A percentile compares a stretch with the other conserved stretches of the same genome.
Conservation (phyloP, 2,113 vertebrate species). For the Hemiscyllium ocellatum region DNA sequence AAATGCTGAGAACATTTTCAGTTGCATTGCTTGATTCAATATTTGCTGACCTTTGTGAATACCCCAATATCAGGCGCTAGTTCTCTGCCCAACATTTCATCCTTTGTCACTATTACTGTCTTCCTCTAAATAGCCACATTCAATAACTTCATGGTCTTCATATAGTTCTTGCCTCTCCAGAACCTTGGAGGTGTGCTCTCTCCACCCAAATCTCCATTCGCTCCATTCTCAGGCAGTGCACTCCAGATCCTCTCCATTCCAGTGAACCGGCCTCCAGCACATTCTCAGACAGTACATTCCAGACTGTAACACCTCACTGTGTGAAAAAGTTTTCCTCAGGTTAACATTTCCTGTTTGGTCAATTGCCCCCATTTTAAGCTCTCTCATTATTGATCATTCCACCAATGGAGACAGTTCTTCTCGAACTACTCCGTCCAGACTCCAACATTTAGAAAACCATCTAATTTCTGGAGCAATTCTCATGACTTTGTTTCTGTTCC, state of each 20-base stretch:
- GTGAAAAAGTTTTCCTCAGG: background rate
- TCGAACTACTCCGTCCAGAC: background rate
- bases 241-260: background rate
- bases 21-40: background rate
- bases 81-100: background rate
- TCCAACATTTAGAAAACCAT: background rate
- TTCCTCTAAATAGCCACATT: background rate
- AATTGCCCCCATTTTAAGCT: background rate
- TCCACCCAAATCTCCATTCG: background rate
- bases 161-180: background rate
- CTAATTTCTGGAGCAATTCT: too few species aligned
- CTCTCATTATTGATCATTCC: too few species aligned
- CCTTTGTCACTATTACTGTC: background rate
- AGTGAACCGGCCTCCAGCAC: background rate
- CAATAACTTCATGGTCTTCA: too few species aligned
- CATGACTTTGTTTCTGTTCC: background rate
- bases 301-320: background rate
- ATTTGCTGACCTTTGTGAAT: background rate
- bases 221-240: background rate
- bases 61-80: background rate
- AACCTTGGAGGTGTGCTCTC: background rate
- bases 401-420: background rate
- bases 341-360: background rate
- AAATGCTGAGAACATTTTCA: background rate
- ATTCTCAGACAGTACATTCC: background rate